phyloP scores from a whole-genome alignment of 2,113 vertebrate genomes.

The Hippocampus comes region DNA sequence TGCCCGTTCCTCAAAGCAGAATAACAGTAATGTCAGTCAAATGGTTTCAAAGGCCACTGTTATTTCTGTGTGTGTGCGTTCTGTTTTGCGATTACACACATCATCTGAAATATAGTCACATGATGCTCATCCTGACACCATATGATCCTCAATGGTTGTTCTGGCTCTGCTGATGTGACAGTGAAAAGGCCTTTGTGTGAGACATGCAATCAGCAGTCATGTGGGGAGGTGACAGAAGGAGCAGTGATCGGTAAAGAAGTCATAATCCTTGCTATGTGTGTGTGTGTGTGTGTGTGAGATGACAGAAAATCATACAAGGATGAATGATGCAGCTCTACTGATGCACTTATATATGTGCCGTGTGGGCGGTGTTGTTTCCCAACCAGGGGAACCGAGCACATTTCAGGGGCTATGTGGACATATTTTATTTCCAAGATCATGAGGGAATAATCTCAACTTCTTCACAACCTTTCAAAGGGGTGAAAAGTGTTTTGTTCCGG shows the following conservation, averaged over 20 bases:
- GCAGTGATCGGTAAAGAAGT: not conserved
- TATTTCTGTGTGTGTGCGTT: not conserved
- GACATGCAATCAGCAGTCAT: not conserved
- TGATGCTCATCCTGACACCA: not conserved
- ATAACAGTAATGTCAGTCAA: not conserved
- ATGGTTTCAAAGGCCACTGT: not conserved
- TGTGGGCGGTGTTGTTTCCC: not conserved
- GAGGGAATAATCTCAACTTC: too few relatives aligned
- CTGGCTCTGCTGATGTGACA: conserved; percentile 1
- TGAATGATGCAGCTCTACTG: not conserved
- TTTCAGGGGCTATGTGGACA: too few relatives aligned
- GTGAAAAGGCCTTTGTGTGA: not conserved
- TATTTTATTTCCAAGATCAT: too few relatives aligned
- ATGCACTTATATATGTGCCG: not conserved
- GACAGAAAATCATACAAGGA: conserved; percentile 1
- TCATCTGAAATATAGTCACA: not conserved
- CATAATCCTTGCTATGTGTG: conserved; percentile 1
- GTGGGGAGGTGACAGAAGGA: not conserved
- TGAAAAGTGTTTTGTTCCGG: too few relatives aligned
- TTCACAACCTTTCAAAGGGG: too few relatives aligned
- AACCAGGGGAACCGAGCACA: too few relatives aligned
- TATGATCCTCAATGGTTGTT: not conserved
- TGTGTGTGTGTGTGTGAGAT: conserved; percentile 6
- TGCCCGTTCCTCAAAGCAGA: not conserved
- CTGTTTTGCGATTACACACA: not conserved